These are phyloP conservation scores for Petrolisthes manimaculis DNA, from an alignment of 2,888 invertebrate genomes.

Conservation along the genomic window DNA sequence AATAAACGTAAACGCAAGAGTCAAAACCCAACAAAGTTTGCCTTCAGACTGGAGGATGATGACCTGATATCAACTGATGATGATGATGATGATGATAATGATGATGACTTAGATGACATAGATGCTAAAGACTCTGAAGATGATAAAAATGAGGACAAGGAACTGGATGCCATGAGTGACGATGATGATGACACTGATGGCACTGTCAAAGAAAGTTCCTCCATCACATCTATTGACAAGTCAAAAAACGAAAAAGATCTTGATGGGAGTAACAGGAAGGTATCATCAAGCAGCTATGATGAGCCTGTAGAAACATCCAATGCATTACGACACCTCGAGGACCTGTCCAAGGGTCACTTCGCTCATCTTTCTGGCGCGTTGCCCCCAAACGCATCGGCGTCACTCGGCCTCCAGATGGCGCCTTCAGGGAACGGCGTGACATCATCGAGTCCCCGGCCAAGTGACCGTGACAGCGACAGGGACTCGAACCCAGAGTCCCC, in stretches of 20 bases:
- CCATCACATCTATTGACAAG: slow-evolving; percentile 65
- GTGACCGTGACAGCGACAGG: slow-evolving; percentile 59
- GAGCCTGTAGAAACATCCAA: slow-evolving; percentile 74
- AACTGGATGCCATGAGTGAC: slow-evolving; percentile 66
- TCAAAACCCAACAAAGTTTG: slow-evolving; percentile 86
- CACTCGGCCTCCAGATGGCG: slow-evolving; percentile 64
- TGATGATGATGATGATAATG: slow-evolving; percentile 66
- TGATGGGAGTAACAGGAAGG: slow-evolving; percentile 53
- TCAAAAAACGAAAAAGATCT: slow-evolving; percentile 57
- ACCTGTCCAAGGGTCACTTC: slow-evolving; percentile 83
- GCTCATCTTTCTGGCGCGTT: slow-evolving; percentile 71
- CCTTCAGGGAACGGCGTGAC: slow-evolving; percentile 60
- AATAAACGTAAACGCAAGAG: slow-evolving; percentile 85
- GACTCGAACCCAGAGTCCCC: slow-evolving; percentile 63
- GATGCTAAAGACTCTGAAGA: slow-evolving; percentile 69
- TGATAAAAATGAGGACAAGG: slow-evolving; percentile 64
- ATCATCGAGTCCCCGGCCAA: slow-evolving; percentile 64
- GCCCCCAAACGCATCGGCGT: slow-evolving; percentile 66
- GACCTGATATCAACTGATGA: slow-evolving; percentile 75
- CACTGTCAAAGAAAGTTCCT: slow-evolving; percentile 67
- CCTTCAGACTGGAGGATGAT: slow-evolving; percentile 71
- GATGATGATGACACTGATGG: slow-evolving; percentile 68
- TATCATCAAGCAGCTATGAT: slow-evolving; percentile 62
- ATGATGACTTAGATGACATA: slow-evolving; percentile 68
- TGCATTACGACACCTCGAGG: slow-evolving; percentile 83